Evolutionary conservation across 1,140 invertebrate genomes (phyloP).

Genomic region (Dysdera silvatica): DNA sequence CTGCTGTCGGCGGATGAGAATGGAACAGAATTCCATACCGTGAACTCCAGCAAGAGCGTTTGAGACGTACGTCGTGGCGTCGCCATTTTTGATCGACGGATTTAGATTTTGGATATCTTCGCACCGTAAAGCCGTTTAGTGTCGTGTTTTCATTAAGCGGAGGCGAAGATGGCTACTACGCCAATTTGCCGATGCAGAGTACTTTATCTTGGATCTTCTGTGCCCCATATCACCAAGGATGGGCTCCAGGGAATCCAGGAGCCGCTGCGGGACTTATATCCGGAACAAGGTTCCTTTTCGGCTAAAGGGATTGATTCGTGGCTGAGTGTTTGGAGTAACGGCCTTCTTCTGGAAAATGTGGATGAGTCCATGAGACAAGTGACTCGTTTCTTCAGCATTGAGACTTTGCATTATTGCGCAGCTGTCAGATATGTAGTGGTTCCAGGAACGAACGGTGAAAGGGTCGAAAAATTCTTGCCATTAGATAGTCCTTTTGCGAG

Average conservation of each 20-base stretch:
- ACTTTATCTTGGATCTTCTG: conserved; percentile 93
- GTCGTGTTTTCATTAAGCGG: no score
- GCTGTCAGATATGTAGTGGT: conserved; percentile 75
- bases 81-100: no score
- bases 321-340: conserved; percentile 95
- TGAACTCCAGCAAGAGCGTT: no score
- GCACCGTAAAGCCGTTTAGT: no score
- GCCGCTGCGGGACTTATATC: conserved; percentile 90
- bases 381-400: conserved; percentile 94
- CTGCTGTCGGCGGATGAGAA: no score
- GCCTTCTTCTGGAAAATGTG: conserved; percentile 89
- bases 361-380: conserved; percentile 91
- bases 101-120: no score
- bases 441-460: conserved; percentile 47
- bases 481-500: conserved; percentile 91
- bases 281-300: conserved; percentile 64
- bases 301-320: conserved; percentile 92
- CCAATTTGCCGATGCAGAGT: conserved; percentile 93
- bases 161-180: no score
- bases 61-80: no score
- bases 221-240: conserved; percentile 95
- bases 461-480: conserved; percentile 78
- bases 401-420: conserved; percentile 92
- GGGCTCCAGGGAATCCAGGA: conserved; percentile 96
- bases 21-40: no score